Evolutionary conservation across 2,113 vertebrate genomes (phyloP), one percentile per base, ranked within the genome.

Genomic region (Myodes glareolus): DNA sequence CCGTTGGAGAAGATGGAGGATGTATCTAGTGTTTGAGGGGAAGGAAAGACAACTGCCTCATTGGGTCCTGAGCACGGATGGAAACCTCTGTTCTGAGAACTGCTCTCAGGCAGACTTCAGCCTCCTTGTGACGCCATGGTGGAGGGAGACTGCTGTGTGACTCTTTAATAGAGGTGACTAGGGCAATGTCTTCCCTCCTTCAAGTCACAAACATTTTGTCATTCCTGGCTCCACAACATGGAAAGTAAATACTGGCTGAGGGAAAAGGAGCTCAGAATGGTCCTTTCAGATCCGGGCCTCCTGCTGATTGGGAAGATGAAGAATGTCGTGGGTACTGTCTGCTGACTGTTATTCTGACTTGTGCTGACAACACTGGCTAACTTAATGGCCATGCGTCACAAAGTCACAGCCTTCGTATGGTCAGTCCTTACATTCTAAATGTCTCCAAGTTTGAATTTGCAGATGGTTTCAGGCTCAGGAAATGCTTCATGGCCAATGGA

Each of bases 241-340:
- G 84, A 90, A 87, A 84, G 95, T 88, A 95, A 93, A 72, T 96
- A 90, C 39, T 50, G 55, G 19, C 94, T 90, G 45, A 65, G 78
- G 94, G 89, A 25, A 97, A 97, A 98, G 94, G 98, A 97, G 97
- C 96, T 97, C 95, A 96, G 63, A 93, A 91, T 90, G 89, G 78
- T 92, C 55, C 23, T 89, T 52, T 95, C 87, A 98, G 98, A 97
- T 95, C 93, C 91, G 84, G 92, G 94, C 86, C 93, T 55, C 97
- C 94, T 91, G 94, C 95, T 85, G 88, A 97, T 63, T 95, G 91
- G 87, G 92, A 95, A 97, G 95, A 97, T 97, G 97, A 96, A 88
- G 73, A 96, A 94, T 68, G 52, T 86, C 36, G 87, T 96, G 92
- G 96, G 29, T 68, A 93, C 84, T 13, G 72, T 61, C 65, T 55